Conservation (phyloP, 2,888 invertebrate species). For the Chalcis sispes region DNA sequence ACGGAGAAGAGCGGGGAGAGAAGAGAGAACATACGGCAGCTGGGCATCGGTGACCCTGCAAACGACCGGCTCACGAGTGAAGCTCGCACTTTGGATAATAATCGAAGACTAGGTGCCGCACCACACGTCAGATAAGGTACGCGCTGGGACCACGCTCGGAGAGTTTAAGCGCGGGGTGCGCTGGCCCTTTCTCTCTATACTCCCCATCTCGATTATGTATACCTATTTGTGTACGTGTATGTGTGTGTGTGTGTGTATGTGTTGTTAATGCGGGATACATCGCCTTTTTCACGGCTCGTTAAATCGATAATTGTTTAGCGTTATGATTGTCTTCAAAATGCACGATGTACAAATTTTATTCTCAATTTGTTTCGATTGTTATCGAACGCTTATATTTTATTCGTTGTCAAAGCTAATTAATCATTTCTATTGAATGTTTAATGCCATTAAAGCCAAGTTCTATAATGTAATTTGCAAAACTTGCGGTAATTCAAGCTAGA, state of each 20-base stretch:
- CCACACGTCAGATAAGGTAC: not conserved
- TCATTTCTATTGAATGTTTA: no score
- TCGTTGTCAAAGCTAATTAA: not conserved
- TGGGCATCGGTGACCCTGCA: conserved; percentile 52
- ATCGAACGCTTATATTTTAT: not conserved
- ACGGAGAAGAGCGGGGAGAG: no score
- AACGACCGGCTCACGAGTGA: conserved; percentile 30
- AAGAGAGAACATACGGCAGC: conserved; percentile 60
- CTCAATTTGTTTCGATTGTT: conserved; percentile 10
- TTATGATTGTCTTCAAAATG: not conserved
- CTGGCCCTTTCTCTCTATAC: not conserved
- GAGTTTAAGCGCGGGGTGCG: conserved; percentile 25
- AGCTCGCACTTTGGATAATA: conserved; percentile 34
- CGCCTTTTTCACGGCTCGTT: conserved; percentile 45
- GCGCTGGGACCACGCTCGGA: no score
- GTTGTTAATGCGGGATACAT: not conserved
- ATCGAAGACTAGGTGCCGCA: conserved; percentile 38
- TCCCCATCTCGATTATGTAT: not conserved
- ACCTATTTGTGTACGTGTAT: no score
- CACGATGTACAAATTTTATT: conserved; percentile 34
- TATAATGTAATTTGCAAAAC: no score
- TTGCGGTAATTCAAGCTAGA: no score
- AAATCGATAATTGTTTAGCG: conserved; percentile 45
- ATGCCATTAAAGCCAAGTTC: no score
- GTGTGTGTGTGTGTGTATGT: no score